Percentiles rank a stretch among this genome's conserved stretches.
Evolutionary conservation across 2,797 vertebrate genomes (phyloP).

Genomic region (Neosalanx taihuensis): DNA sequence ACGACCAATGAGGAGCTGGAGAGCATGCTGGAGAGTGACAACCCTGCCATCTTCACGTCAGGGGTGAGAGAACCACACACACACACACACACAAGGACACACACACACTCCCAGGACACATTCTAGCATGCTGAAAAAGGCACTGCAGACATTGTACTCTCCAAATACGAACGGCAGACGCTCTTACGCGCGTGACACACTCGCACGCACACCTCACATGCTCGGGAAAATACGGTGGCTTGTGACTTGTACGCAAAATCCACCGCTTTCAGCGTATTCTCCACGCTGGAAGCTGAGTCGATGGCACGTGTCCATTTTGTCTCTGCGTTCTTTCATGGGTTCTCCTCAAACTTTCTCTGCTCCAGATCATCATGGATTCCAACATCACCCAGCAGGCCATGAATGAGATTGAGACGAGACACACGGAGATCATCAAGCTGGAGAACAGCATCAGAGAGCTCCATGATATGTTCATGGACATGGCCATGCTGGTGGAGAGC

Average conservation of each 20-base stretch:
- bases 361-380: slow-evolving; percentile 83
- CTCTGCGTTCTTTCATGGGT: too few relatives aligned
- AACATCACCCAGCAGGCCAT: slow-evolving; percentile 81
- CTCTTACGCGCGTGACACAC: too few relatives aligned
- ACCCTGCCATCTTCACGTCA: slow-evolving; percentile 83
- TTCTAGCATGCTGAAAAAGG: too few relatives aligned
- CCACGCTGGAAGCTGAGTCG: too few relatives aligned
- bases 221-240: too few relatives aligned
- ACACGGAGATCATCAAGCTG: slow-evolving; percentile 83
- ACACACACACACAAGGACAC: not conserved
- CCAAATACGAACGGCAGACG: too few relatives aligned
- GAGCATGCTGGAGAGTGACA: slow-evolving; percentile 85
- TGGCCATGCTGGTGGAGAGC: slow-evolving; percentile 93
- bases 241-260: too few relatives aligned
- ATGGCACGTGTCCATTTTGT: too few relatives aligned
- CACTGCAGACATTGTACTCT: too few relatives aligned
- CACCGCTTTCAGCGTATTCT: too few relatives aligned
- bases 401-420: slow-evolving; percentile 81
- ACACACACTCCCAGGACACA: not conserved
- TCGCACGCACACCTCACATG: not conserved
- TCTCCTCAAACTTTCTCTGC: too few relatives aligned
- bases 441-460: slow-evolving; percentile 85
- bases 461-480: slow-evolving; percentile 90
- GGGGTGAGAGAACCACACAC: slow-evolving; percentile 70
- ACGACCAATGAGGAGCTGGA: slow-evolving; percentile 85